Conservation (phyloP, 2,888 invertebrate species). For the Drosophila leonis region DNA sequence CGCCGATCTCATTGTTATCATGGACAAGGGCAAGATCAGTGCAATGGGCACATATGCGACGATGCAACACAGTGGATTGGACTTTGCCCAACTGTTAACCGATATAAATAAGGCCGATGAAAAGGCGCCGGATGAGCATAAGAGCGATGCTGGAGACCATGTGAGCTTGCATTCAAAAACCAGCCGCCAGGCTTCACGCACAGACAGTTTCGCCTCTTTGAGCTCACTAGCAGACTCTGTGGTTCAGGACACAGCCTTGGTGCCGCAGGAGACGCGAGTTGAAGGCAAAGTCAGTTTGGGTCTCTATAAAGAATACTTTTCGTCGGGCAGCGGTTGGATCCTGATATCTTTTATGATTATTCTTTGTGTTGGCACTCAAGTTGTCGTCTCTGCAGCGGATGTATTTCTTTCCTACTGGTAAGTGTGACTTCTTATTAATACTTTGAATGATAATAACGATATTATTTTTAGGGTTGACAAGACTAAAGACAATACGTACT, state of each 20-base stretch:
- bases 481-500: conserved; percentile 41
- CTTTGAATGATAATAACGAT: background rate
- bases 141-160: conserved; percentile 53
- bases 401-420: conserved; percentile 92
- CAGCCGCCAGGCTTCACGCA: conserved; percentile 75
- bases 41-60: conserved; percentile 90
- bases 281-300: conserved; percentile 88
- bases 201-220: conserved; percentile 84
- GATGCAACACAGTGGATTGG: conserved; percentile 90
- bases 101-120: conserved; percentile 85
- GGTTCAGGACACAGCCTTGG: conserved; percentile 81
- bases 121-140: conserved; percentile 56
- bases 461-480: conserved; percentile 67
- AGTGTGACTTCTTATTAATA: conserved; percentile 8
- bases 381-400: conserved; percentile 90
- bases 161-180: conserved; percentile 42
- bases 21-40: conserved; percentile 82
- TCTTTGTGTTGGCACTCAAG: conserved; percentile 89
- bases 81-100: conserved; percentile 91
- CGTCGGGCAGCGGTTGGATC: conserved; percentile 89
- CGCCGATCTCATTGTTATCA: conserved; percentile 86
- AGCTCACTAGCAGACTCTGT: conserved; percentile 85
- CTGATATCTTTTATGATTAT: conserved; percentile 87
- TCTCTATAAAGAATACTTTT: conserved; percentile 89
- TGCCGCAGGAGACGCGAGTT: conserved; percentile 87